A percentile compares a stretch with the other conserved stretches of the same genome.
Conservation (phyloP, 1,140 invertebrate genomes). For the Aphidius ervi region DNA sequence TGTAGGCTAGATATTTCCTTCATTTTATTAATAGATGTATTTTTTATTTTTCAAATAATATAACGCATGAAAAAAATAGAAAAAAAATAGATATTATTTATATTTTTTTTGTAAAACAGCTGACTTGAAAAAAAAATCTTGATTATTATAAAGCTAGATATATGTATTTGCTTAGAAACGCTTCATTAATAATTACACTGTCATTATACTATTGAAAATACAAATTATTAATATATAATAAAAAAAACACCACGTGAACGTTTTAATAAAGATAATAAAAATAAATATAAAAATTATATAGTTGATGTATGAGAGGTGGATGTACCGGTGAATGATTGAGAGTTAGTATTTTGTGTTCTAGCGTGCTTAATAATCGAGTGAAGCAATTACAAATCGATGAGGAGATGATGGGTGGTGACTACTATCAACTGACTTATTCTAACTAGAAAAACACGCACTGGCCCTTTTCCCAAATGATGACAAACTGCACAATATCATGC, state of each 20-base stretch:
- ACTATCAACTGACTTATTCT: constrained; percentile 54
- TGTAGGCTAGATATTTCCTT: no score
- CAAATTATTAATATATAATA: not conserved
- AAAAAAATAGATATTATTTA: no score
- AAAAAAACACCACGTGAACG: not conserved
- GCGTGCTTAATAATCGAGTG: constrained; percentile 50
- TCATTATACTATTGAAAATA: no score
- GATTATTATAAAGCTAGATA: no score
- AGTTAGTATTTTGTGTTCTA: constrained; percentile 51
- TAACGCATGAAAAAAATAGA: no score
- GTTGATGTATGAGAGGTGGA: constrained; percentile 16
- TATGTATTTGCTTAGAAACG: no score
- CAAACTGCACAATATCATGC: constrained; percentile 15
- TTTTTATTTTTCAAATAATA: no score
- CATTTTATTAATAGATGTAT: no score
- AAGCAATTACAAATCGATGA: constrained; percentile 51
- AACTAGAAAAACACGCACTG: constrained; percentile 43
- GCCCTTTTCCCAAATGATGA: constrained; percentile 28
- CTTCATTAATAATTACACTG: no score
- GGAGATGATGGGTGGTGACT: constrained; percentile 50
- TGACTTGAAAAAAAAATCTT: no score
- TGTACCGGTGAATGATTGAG: constrained; percentile 30
- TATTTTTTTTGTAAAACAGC: no score
- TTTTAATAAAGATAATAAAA: not conserved
- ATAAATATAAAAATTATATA: not conserved